These are phyloP conservation scores for Sebastes fasciatus DNA, from an alignment of 2,113 vertebrate species.

Conservation along the genomic window DNA sequence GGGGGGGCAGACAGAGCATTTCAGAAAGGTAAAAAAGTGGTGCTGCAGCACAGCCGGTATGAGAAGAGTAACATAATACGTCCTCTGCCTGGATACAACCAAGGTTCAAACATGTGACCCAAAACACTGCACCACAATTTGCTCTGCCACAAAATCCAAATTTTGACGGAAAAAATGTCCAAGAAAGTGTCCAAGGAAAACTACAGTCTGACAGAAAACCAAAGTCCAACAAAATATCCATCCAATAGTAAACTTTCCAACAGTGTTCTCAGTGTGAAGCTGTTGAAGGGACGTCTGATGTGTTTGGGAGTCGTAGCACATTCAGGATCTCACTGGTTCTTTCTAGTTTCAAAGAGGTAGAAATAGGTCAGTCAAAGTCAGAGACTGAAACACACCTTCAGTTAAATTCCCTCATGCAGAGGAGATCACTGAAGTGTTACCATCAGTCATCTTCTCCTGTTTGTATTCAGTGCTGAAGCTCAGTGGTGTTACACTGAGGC, in stretches of 20 bases:
- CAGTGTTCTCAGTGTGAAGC: background rate
- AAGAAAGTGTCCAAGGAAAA: slow-evolving; percentile 28
- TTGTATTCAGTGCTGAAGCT: background rate
- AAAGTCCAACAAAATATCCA: slow-evolving; percentile 16
- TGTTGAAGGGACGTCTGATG: background rate
- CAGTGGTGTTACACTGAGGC: background rate
- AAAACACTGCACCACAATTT: slow-evolving; percentile 23
- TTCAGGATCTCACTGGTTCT: background rate
- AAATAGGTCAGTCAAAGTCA: slow-evolving; percentile 12
- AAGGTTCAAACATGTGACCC: background rate
- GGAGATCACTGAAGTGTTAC: background rate
- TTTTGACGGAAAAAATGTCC: background rate
- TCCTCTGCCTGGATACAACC: too few relatives aligned
- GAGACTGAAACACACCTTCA: slow-evolving; percentile 4
- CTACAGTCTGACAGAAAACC: slow-evolving; percentile 1
- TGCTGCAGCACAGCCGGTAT: too few relatives aligned
- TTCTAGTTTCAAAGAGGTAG: slow-evolving; percentile 4
- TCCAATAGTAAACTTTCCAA: slow-evolving; percentile 8
- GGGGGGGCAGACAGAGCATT: too few relatives aligned
- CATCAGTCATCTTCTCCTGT: slow-evolving; percentile 2
- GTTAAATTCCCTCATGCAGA: slow-evolving; percentile 5
- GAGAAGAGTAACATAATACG: too few relatives aligned
- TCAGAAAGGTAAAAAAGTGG: too few relatives aligned
- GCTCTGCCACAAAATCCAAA: slow-evolving; percentile 1
- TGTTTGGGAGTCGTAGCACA: background rate